These are phyloP conservation scores for Pedetes capensis DNA, from an alignment of 2,113 vertebrate species.

Conservation along the genomic window DNA sequence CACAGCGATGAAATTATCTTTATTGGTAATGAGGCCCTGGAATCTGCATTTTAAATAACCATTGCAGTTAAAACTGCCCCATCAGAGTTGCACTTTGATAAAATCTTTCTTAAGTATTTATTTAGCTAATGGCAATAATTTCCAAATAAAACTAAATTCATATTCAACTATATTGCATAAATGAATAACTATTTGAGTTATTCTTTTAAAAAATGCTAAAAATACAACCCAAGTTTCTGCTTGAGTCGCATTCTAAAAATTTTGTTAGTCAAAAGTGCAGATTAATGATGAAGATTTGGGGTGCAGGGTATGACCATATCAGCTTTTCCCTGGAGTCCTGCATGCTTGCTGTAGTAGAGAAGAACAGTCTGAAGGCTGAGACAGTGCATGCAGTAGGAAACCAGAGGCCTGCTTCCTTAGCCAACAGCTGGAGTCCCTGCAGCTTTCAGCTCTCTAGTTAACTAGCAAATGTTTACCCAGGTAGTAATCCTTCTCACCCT, in stretches of 20 bases:
- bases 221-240: not conserved
- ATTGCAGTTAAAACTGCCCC: not conserved
- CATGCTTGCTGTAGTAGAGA: not conserved
- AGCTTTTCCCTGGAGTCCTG: not conserved
- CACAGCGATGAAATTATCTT: not conserved
- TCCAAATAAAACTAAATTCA: not conserved
- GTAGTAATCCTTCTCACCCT: not conserved
- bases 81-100: not conserved
- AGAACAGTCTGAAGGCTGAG: accelerated
- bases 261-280: not conserved
- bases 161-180: not conserved
- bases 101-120: not conserved
- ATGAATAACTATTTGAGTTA: not conserved
- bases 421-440: accelerated
- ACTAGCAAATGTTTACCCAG: not conserved
- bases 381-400: accelerated
- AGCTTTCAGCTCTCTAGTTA: not conserved
- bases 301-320: not conserved
- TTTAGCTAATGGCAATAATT: not conserved
- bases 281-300: not conserved
- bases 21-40: not conserved
- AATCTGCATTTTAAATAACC: not conserved
- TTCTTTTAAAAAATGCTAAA: not conserved
- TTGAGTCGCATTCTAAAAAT: not conserved
- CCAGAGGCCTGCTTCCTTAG: not conserved